Conservation (phyloP, 2,113 vertebrate genomes). For the Nesogale talazaci region DNA sequence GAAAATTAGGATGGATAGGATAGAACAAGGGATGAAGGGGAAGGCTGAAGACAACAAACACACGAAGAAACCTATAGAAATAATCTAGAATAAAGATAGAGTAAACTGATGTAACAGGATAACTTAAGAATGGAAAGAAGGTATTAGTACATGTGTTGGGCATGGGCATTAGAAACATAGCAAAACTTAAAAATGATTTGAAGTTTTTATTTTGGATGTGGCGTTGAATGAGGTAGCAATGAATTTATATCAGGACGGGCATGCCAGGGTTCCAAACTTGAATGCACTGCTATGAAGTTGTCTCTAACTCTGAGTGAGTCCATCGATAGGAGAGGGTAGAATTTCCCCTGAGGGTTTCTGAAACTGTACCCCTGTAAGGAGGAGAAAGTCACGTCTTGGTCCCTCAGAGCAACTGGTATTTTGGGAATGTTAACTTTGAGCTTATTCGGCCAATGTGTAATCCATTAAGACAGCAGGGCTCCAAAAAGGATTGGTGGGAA, state of each 20-base stretch:
- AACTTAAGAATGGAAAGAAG: background rate
- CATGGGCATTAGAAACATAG: background rate
- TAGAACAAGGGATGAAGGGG: background rate
- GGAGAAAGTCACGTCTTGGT: too few species aligned
- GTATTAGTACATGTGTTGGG: background rate
- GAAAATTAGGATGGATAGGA: background rate
- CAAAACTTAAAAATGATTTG: slow-evolving; percentile 11
- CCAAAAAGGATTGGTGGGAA: background rate
- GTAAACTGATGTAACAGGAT: background rate
- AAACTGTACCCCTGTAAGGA: too few species aligned
- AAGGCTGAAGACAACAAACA: background rate
- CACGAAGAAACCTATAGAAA: background rate
- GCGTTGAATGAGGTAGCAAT: background rate
- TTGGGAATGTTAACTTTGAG: too few species aligned
- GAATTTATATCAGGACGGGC: slow-evolving; percentile 37
- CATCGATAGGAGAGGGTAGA: too few species aligned
- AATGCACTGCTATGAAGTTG: too few species aligned
- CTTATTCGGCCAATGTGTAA: too few species aligned
- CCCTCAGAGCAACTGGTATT: too few species aligned
- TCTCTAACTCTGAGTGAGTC: too few species aligned
- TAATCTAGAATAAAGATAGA: background rate
- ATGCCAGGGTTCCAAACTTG: background rate
- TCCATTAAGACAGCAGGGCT: too few species aligned
- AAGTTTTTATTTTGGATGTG: background rate
- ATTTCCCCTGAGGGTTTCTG: too few species aligned